Conservation (phyloP, 37 sponge, comb jelly and placozoan species). For the Aphrocallistes beatrix region DNA sequence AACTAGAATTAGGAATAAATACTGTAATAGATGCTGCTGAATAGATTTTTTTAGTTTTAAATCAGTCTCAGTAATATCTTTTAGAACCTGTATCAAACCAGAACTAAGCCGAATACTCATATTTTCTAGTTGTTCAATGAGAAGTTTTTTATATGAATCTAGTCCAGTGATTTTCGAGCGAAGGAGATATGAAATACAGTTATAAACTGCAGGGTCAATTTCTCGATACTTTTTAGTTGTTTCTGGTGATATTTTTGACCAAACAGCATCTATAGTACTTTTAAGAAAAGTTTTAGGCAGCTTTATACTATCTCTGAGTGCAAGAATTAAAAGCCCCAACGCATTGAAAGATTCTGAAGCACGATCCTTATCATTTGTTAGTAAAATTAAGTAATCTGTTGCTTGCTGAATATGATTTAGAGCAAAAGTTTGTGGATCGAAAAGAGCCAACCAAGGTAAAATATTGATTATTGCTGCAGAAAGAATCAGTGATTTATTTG, state of each 20-base stretch:
- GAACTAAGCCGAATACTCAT: background rate
- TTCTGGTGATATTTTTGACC: background rate
- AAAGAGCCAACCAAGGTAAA: background rate
- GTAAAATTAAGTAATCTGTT: background rate
- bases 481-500: background rate
- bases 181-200: background rate
- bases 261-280: conserved; percentile 10
- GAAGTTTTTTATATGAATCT: background rate
- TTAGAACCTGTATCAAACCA: background rate
- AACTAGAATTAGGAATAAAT: background rate
- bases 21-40: background rate
- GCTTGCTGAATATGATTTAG: background rate
- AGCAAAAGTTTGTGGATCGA: background rate
- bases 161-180: background rate
- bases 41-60: background rate
- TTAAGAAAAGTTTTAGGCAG: background rate
- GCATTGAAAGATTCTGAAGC: background rate
- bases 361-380: background rate
- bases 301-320: background rate
- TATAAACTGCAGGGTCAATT: background rate
- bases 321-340: background rate
- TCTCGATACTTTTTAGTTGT: background rate
- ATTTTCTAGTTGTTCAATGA: conserved; percentile 15
- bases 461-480: background rate
- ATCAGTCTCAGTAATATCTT: conserved; percentile 12